A percentile compares a stretch with the other conserved stretches of the same genome.
phyloP scores from a whole-genome alignment of 1,140 invertebrate species.

The Dufourea novaeangliae region DNA sequence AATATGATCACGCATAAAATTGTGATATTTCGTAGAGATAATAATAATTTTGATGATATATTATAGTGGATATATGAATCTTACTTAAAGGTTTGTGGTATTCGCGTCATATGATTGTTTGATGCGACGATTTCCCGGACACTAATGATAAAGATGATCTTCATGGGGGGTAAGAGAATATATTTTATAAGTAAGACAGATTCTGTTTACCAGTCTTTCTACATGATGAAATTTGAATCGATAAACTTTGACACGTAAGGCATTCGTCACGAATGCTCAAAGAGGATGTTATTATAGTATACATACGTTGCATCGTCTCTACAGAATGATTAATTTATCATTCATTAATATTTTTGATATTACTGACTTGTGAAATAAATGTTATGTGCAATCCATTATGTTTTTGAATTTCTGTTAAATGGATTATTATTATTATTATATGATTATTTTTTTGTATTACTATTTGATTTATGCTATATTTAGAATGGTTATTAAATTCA shows the following conservation, averaged over 20 bases:
- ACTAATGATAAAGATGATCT: constrained; percentile 48
- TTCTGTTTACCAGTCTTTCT: constrained; percentile 26
- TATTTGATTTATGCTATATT: too few species aligned
- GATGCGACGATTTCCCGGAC: constrained; percentile 13
- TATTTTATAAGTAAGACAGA: constrained; percentile 28
- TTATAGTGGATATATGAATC: constrained; percentile 19
- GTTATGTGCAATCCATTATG: not conserved
- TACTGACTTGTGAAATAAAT: not conserved
- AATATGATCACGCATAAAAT: not conserved
- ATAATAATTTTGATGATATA: not conserved
- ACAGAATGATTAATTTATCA: not conserved
- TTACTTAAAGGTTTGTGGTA: constrained; percentile 65
- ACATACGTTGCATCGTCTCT: not conserved
- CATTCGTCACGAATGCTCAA: not conserved
- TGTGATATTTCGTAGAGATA: not conserved
- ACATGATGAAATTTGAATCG: constrained; percentile 50
- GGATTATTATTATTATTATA: not conserved
- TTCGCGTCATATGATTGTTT: constrained; percentile 52
- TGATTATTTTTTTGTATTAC: too few species aligned
- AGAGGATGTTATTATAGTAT: not conserved
- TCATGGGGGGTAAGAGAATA: constrained; percentile 15
- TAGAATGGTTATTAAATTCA: too few species aligned
- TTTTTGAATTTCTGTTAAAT: too few species aligned
- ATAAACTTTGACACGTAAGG: constrained; percentile 69
- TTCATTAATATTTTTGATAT: not conserved